phyloP scores from a whole-genome alignment of 2,888 invertebrate species.

The Drosophila greeni region DNA sequence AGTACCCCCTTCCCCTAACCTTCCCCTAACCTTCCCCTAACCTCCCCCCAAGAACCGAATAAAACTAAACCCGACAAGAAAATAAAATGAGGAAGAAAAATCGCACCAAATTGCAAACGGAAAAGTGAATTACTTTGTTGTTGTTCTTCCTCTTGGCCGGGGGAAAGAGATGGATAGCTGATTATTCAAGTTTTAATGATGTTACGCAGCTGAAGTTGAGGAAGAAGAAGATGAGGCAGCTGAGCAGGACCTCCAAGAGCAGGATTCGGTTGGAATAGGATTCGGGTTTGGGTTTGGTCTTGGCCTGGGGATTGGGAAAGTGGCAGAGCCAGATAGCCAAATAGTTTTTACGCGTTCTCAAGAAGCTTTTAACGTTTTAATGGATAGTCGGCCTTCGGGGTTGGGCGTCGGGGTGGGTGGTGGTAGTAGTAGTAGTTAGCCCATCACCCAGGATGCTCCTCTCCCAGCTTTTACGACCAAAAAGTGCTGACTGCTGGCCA shows the following conservation, averaged over 20 bases:
- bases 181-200: conserved; percentile 72
- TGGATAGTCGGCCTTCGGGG: conserved; percentile 54
- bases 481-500: conserved; percentile 70
- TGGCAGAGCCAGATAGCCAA: conserved; percentile 41
- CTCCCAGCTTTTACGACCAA: conserved; percentile 58
- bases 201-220: conserved; percentile 34
- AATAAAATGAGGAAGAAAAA: conserved; percentile 13
- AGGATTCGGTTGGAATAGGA: not conserved
- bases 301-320: conserved; percentile 19
- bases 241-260: conserved; percentile 15
- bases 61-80: conserved; percentile 25
- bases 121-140: conserved; percentile 47
- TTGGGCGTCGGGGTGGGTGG: conserved; percentile 13
- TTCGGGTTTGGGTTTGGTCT: not conserved
- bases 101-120: conserved; percentile 37
- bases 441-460: not conserved
- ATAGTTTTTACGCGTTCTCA: conserved; percentile 70
- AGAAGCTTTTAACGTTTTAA: conserved; percentile 74
- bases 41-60: conserved; percentile 13
- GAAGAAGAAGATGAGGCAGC: not conserved
- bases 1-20: conserved; percentile 3
- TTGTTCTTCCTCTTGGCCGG: conserved; percentile 10
- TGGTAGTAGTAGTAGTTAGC: not conserved
- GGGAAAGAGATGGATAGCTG: conserved; percentile 41
- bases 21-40: not conserved